Evolutionary conservation across 2,797 vertebrate genomes (phyloP), one percentile per base, ranked within the genome.

Genomic region (Champsocephalus esox): DNA sequence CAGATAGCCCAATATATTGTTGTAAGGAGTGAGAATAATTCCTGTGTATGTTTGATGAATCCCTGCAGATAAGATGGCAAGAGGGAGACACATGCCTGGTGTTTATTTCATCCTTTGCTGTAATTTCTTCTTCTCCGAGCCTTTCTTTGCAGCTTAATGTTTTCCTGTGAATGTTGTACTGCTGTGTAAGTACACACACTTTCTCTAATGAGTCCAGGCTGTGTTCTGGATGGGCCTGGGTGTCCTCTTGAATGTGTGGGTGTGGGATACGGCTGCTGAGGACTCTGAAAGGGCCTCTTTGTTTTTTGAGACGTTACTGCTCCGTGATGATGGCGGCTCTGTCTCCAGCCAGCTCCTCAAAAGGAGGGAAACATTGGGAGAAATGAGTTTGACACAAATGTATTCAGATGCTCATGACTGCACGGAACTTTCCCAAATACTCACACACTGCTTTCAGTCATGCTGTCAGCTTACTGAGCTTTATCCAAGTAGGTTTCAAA

Each of bases 221-320:
- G 88, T 82, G 77, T 70, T 66, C 74, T 79, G 80, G 83, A 89
- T 74, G 83, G 49, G 21, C 62, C 68, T 17, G 70, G 75, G 73
- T 85, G 86, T 92, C 91, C 73, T 85, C 59, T 78, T 52, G 51
- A 70, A 69, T 68, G 73, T 69, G 85, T 87, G 86, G 80, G 86
- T 84, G 90, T 84, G 81, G 84, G 81, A 75, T 71, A 45, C 32
- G 58, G 67, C 80, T 55, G 2, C 77, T 41, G 68, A 78, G 76
- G 73, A 50, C 79, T 84, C 70, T 93, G 85, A 92, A 91, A 87
- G 84, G 80, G 73, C 66, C 55, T 88, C 90, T 91, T 93, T 93
- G 92, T 92, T 74, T 83, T 81, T 65, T 3, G 54, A 87, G 67
- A 64, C 81, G 68, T 81, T 65, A 12, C 84, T 64, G n/a, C 50